phyloP scores from a whole-genome alignment of 2,888 invertebrate species.

The Philaethria dido region DNA sequence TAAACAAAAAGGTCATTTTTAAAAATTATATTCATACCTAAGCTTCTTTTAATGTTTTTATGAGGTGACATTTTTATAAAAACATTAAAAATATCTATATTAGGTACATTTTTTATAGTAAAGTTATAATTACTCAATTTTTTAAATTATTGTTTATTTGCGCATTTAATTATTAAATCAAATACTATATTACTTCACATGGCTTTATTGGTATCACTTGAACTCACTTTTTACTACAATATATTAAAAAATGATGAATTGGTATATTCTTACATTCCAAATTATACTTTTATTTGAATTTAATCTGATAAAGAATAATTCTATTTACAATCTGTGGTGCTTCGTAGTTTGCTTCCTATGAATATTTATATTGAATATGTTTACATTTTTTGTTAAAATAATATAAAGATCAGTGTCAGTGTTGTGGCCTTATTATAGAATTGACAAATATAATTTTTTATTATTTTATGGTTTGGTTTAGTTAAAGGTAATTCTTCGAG shows the following conservation, averaged over 20 bases:
- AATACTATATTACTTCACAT: not conserved
- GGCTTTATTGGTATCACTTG: not conserved
- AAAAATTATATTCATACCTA: no score
- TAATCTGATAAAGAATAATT: conserved; percentile 8
- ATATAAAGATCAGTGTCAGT: not conserved
- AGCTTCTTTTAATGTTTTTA: no score
- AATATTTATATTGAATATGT: not conserved
- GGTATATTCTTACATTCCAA: conserved; percentile 38
- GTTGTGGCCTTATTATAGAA: not conserved
- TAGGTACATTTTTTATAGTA: not conserved
- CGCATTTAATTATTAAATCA: not conserved
- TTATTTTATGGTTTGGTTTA: no score
- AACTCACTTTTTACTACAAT: not conserved
- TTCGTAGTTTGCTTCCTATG: conserved; percentile 31
- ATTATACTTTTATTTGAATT: conserved; percentile 30
- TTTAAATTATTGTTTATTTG: not conserved
- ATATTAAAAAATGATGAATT: conserved; percentile 7
- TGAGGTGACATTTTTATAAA: not conserved
- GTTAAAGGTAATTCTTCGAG: no score
- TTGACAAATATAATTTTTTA: no score
- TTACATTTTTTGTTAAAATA: not conserved
- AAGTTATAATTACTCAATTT: not conserved
- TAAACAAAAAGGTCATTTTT: no score
- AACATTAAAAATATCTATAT: not conserved
- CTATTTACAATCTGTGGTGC: conserved; percentile 37